These are phyloP conservation scores for Heteronetta atricapilla DNA, from an alignment of 2,113 vertebrate species.

Conservation along the genomic window DNA sequence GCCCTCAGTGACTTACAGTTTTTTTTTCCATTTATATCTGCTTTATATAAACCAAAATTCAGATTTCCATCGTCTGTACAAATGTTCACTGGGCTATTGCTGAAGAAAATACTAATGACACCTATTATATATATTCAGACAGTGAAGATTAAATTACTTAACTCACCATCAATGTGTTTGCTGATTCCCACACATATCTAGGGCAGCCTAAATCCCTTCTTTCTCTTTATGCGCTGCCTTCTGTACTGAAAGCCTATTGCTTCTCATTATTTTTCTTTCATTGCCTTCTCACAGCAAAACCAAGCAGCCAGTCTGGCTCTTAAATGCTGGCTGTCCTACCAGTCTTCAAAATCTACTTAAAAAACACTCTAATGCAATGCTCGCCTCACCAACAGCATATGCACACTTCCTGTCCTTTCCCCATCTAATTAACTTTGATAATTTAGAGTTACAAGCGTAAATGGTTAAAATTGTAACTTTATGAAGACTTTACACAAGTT, in stretches of 20 bases:
- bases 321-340: not conserved
- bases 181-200: not conserved
- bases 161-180: not conserved
- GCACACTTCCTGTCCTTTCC: not conserved
- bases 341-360: not conserved
- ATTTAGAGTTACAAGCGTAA: not conserved
- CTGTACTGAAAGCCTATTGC: not conserved
- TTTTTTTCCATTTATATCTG: not conserved
- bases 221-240: not conserved
- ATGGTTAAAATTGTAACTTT: not conserved
- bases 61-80: not conserved
- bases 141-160: constrained; percentile 6
- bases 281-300: not conserved
- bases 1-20: not conserved
- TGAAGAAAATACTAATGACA: constrained; percentile 12
- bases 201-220: not conserved
- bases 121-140: not conserved
- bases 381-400: not conserved
- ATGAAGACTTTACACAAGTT: not conserved
- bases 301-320: not conserved
- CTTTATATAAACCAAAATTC: not conserved
- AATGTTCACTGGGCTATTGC: not conserved
- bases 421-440: not conserved
- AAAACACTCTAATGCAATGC: not conserved
- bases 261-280: not conserved